Evolutionary conservation across 2,888 invertebrate genomes (phyloP).

Genomic region (Gandaritis pyraliata): DNA sequence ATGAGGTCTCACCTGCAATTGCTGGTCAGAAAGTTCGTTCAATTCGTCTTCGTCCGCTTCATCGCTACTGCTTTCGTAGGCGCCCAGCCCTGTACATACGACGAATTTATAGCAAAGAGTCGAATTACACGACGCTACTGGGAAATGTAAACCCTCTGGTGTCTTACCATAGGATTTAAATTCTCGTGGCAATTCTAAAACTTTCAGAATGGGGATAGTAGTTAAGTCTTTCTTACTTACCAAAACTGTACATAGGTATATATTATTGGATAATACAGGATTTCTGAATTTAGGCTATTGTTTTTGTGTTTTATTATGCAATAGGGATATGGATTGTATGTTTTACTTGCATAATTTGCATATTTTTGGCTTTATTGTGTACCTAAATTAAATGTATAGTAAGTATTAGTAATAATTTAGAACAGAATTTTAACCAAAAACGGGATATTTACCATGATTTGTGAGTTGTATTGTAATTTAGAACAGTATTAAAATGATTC

Average conservation of each 20-base stretch:
- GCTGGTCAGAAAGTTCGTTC: slow-evolving; percentile 86
- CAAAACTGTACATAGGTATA: too few relatives aligned
- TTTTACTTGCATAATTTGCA: too few relatives aligned
- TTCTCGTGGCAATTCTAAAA: background rate
- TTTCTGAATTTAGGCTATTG: too few relatives aligned
- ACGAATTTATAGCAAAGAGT: slow-evolving; percentile 37
- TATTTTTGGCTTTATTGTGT: too few relatives aligned
- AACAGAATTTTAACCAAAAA: too few relatives aligned
- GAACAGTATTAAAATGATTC: slow-evolving; percentile 36
- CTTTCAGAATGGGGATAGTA: too few relatives aligned
- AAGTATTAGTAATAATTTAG: slow-evolving; percentile 9
- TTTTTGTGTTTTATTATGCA: too few relatives aligned
- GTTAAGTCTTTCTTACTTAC: too few relatives aligned
- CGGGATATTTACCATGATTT: too few relatives aligned
- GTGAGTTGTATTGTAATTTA: slow-evolving; percentile 19
- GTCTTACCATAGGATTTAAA: background rate
- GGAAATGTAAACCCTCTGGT: background rate
- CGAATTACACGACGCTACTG: background rate
- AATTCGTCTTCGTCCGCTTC: slow-evolving; percentile 76
- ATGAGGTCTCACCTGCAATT: slow-evolving; percentile 87
- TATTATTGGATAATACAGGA: too few relatives aligned
- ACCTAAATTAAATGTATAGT: too few relatives aligned
- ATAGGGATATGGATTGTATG: too few relatives aligned
- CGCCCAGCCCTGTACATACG: slow-evolving; percentile 90
- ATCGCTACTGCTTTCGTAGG: slow-evolving; percentile 91